Conservation (phyloP, 2,888 invertebrate genomes). For the Pyrgus malvae region DNA sequence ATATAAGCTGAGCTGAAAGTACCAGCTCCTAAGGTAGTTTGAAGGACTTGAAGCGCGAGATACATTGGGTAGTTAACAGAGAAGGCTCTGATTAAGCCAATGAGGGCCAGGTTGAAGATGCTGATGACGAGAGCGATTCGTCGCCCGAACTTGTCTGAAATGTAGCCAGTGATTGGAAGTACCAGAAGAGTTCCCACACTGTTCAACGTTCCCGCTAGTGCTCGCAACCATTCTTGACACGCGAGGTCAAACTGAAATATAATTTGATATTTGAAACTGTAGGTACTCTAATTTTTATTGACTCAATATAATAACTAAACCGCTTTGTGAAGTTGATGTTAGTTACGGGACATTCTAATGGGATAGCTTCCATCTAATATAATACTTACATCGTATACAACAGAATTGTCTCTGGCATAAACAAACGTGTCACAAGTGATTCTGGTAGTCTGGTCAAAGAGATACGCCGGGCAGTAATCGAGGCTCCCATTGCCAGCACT, state of each 20-base stretch:
- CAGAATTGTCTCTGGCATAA: slow-evolving; percentile 40
- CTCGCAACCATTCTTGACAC: slow-evolving; percentile 86
- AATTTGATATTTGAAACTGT: no score
- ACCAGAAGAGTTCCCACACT: slow-evolving; percentile 86
- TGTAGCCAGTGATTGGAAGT: slow-evolving; percentile 84
- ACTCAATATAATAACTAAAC: no score
- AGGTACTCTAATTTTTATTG: no score
- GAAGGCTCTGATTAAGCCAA: slow-evolving; percentile 79
- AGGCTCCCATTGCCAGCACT: slow-evolving; percentile 42
- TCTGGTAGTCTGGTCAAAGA: slow-evolving; percentile 42
- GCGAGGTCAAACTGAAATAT: slow-evolving; percentile 84
- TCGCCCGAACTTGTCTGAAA: slow-evolving; percentile 80
- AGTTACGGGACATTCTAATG: no score
- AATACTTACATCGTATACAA: slow-evolving; percentile 46
- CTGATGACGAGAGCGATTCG: slow-evolving; percentile 55
- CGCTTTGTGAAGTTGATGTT: no score
- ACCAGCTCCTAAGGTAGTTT: slow-evolving; percentile 76
- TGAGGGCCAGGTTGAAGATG: slow-evolving; percentile 52
- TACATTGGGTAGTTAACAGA: slow-evolving; percentile 81
- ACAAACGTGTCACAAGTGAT: slow-evolving; percentile 39
- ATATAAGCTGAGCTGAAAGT: slow-evolving; percentile 76
- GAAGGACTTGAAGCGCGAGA: slow-evolving; percentile 73
- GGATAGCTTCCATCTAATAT: no score
- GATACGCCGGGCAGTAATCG: slow-evolving; percentile 57
- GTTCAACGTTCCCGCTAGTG: slow-evolving; percentile 86